Evolutionary conservation across 2,113 vertebrate genomes (phyloP), one percentile per base, ranked within the genome.

Genomic region (Parus major): DNA sequence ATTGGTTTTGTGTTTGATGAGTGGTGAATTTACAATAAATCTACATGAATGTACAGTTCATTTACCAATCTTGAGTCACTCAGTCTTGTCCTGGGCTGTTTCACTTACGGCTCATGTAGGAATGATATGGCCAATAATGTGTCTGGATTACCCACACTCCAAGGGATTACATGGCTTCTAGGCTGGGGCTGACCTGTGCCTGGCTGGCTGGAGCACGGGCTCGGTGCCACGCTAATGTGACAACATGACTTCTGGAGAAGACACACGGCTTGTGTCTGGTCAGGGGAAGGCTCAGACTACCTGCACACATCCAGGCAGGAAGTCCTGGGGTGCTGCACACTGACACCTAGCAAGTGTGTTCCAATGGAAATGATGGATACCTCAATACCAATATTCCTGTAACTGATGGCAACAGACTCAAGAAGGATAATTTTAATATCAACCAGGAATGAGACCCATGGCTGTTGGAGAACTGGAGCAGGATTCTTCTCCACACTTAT

Each of bases 1-100:
- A 87, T 77, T 95, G 82, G 59, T 94, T 97, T 96, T 91, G 92
- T 96, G 36, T 95, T 75, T 80, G 24, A 94, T 59, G 89, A 94
- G 86, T 13, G 7, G 87, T 90, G 60, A 97, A 96, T 87, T 96
- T 82, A 82, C 93, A 87, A 85, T 80, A 86, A 53, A 69, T 84
- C 86, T 86, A 92, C 91, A 94, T 80, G 89, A 86, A 95, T 95
- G 86, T 95, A 90, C 60, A 92, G 72, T 80, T 82, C 29, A 85
- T 69, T 97, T 94, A 92, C 61, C 41, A 72, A 49, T 44, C 63
- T 61, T 41, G 23, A 94, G 68, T 91, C 66, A 82, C 41, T 63
- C 52, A 28, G 0, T 76, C 69, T 69, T 91, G 86, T 95, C 82
- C 88, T 86, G 57, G 82, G 61, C 70, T 56, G 93, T 72, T 93